These are phyloP conservation scores for Melitaea cinxia DNA, from an alignment of 1,140 invertebrate genomes.

Conservation along the genomic window DNA sequence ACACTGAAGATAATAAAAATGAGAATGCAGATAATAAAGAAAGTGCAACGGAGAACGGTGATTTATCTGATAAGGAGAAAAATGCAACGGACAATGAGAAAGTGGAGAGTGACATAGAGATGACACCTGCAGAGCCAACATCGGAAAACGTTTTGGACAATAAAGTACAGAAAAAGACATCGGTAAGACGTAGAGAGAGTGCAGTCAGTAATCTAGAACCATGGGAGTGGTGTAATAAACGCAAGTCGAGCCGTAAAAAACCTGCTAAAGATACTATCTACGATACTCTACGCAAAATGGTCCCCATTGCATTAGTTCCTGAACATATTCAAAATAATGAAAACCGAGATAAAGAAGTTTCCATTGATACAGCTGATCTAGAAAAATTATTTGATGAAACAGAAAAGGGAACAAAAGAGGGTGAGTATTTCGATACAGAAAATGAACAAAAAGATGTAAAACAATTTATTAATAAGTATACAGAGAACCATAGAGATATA, in stretches of 20 bases:
- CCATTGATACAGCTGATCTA: conserved; percentile 85
- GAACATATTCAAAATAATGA: conserved; percentile 68
- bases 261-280: conserved; percentile 80
- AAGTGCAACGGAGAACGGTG: conserved; percentile 62
- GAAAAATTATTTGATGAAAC: conserved; percentile 84
- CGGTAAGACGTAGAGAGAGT: conserved; percentile 85
- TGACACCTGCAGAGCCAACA: conserved; percentile 37
- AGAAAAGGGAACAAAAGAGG: conserved; percentile 58
- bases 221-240: conserved; percentile 87
- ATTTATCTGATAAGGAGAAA: conserved; percentile 68
- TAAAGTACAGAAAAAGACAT: conserved; percentile 81
- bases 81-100: conserved; percentile 69
- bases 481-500: conserved; percentile 80
- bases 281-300: conserved; percentile 85
- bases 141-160: conserved; percentile 46
- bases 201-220: conserved; percentile 86
- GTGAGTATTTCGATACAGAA: conserved; percentile 85
- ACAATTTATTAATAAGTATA: conserved; percentile 83
- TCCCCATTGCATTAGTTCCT: conserved; percentile 62
- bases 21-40: conserved; percentile 51
- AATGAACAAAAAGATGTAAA: conserved; percentile 85
- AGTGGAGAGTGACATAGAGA: conserved; percentile 68
- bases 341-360: conserved; percentile 81
- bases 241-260: conserved; percentile 85
- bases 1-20: conserved; percentile 57